Evolutionary conservation across 2,888 invertebrate genomes (phyloP).

Genomic region (Mythimna vitellina): DNA sequence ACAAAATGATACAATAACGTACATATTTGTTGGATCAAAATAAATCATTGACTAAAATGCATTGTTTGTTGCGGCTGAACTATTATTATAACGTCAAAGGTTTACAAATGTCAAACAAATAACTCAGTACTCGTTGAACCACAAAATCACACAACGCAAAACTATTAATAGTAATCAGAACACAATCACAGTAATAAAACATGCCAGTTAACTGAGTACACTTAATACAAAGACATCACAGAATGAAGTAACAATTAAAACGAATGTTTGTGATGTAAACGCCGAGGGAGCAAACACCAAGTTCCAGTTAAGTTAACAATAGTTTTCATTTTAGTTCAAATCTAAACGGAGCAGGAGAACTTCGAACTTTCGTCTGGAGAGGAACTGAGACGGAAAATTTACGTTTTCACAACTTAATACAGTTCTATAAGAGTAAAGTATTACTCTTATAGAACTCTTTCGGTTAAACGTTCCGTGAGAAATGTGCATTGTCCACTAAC

Average conservation of each 20-base stretch:
- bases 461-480: neutral
- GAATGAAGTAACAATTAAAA: slow-evolving; percentile 36
- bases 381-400: slow-evolving; percentile 12
- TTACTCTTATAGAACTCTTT: neutral
- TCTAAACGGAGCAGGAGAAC: slow-evolving; percentile 22
- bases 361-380: slow-evolving; percentile 30
- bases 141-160: neutral
- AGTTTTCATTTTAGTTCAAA: slow-evolving; percentile 52
- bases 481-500: too few relatives aligned
- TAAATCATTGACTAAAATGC: neutral
- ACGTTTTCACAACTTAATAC: neutral
- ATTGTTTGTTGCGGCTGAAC: neutral
- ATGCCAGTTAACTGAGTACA: slow-evolving; percentile 2
- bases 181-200: slow-evolving; percentile 10
- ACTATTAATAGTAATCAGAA: slow-evolving; percentile 5
- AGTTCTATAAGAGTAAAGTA: neutral
- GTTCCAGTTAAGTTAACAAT: slow-evolving; percentile 53
- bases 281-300: slow-evolving; percentile 38
- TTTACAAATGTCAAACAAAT: slow-evolving; percentile 25
- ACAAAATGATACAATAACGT: neutral
- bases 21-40: neutral
- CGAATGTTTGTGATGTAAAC: slow-evolving; percentile 46
- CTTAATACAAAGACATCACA: slow-evolving; percentile 15
- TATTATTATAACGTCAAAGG: slow-evolving; percentile 2
- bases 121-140: slow-evolving; percentile 18